These are phyloP conservation scores for Chironomus riparius DNA, from an alignment of 2,888 invertebrate species.

Conservation along the genomic window DNA sequence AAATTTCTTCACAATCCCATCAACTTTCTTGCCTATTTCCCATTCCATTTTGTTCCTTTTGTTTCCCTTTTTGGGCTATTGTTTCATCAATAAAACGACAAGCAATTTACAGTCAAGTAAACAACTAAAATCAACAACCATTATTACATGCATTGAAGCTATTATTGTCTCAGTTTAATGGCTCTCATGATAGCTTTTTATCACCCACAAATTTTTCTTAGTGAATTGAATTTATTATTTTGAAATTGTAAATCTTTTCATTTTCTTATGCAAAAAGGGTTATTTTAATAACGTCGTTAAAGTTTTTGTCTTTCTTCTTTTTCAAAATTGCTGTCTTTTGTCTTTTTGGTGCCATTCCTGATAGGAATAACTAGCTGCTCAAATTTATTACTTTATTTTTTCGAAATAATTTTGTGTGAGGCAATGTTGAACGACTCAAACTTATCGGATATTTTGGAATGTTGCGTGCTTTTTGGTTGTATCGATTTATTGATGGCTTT, in stretches of 20 bases:
- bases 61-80: neutral
- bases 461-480: too few relatives aligned
- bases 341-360: too few relatives aligned
- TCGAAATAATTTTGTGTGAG: too few relatives aligned
- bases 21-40: too few relatives aligned
- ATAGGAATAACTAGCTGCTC: too few relatives aligned
- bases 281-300: neutral
- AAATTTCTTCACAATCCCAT: too few relatives aligned
- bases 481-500: too few relatives aligned
- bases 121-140: neutral
- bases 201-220: neutral
- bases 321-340: neutral
- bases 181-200: slow-evolving; percentile 9
- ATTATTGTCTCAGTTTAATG: slow-evolving; percentile 10
- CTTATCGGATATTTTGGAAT: too few relatives aligned
- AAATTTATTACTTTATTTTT: too few relatives aligned
- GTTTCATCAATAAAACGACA: neutral
- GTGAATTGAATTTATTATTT: slow-evolving; percentile 16
- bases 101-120: neutral
- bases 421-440: too few relatives aligned
- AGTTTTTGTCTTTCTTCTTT: neutral
- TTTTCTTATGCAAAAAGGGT: neutral
- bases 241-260: slow-evolving; percentile 11
- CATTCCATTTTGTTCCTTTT: neutral
- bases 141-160: neutral